Evolutionary conservation across 2,113 vertebrate species (phyloP).

Genomic region (Phrynocephalus versicolor): DNA sequence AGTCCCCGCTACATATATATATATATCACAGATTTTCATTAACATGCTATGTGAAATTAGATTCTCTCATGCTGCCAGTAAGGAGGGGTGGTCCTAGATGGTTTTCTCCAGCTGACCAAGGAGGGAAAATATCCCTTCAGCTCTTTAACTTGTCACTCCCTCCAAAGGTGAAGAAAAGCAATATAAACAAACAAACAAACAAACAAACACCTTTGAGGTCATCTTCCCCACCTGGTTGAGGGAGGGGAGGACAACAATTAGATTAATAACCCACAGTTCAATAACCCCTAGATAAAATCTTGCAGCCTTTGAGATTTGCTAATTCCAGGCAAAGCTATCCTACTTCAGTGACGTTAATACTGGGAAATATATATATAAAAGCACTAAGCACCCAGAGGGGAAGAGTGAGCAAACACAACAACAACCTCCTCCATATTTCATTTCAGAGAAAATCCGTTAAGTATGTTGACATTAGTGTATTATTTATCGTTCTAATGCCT

Average conservation of each 20-base stretch:
- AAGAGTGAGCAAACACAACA: not conserved
- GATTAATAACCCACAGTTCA: constrained; percentile 6
- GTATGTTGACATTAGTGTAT: not conserved
- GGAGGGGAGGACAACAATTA: constrained; percentile 5
- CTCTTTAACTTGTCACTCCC: constrained; percentile 43
- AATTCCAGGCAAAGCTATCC: not conserved
- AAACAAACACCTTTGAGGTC: not conserved
- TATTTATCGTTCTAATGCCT: constrained; percentile 20
- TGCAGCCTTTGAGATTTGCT: not conserved
- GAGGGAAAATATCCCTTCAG: constrained; percentile 23
- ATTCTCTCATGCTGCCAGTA: constrained; percentile 38
- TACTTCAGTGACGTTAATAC: not conserved
- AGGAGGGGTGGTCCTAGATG: constrained; percentile 37
- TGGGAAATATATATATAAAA: constrained; percentile 19
- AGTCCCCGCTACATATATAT: too few species aligned
- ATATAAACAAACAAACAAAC: too few species aligned
- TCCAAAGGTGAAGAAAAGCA: constrained; percentile 15
- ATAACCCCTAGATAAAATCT: not conserved
- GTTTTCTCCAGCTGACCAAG: not conserved
- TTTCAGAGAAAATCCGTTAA: constrained; percentile 31
- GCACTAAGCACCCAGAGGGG: not conserved
- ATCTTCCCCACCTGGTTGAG: not conserved
- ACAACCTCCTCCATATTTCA: not conserved
- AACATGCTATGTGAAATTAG: constrained; percentile 37
- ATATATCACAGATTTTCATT: too few species aligned